These are phyloP conservation scores for Rhyzopertha dominica DNA, from an alignment of 1,140 invertebrate genomes.

Conservation along the genomic window DNA sequence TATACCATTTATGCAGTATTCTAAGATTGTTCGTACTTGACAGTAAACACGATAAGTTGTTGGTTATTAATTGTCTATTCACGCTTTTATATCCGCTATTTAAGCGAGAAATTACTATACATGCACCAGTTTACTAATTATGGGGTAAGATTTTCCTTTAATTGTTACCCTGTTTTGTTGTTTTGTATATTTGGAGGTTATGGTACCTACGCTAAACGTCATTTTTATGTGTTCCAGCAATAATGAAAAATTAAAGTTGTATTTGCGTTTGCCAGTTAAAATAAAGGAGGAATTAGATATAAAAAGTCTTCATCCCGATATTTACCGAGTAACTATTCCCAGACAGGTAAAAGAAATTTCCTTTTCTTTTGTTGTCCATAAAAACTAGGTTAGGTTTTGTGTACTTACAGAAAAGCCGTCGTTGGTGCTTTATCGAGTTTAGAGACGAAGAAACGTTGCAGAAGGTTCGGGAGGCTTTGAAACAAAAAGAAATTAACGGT, in stretches of 20 bases:
- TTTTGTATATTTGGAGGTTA: neutral
- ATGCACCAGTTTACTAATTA: constrained; percentile 3
- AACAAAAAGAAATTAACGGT: constrained; percentile 7
- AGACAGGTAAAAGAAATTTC: constrained; percentile 10
- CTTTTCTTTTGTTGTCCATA: neutral
- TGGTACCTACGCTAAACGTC: neutral
- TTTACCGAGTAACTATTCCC: constrained; percentile 7
- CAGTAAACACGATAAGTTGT: too few relatives aligned
- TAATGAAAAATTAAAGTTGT: constrained; percentile 12
- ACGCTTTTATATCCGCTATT: too few relatives aligned
- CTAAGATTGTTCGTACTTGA: too few relatives aligned
- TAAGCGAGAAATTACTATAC: neutral
- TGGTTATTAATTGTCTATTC: too few relatives aligned
- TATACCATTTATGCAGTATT: too few relatives aligned
- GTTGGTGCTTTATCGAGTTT: constrained; percentile 16
- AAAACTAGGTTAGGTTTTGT: neutral
- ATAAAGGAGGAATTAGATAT: constrained; percentile 18
- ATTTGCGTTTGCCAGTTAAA: constrained; percentile 13
- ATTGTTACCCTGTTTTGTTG: neutral
- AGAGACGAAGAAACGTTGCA: constrained; percentile 3
- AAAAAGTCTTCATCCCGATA: constrained; percentile 12
- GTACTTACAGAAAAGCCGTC: constrained; percentile 12
- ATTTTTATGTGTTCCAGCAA: neutral
- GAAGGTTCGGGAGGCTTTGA: constrained; percentile 4
- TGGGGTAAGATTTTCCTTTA: constrained; percentile 1